Percentiles rank a stretch among this genome's conserved stretches.
phyloP scores from a whole-genome alignment of 2,888 invertebrate species.

The Isotomurus palustris region DNA sequence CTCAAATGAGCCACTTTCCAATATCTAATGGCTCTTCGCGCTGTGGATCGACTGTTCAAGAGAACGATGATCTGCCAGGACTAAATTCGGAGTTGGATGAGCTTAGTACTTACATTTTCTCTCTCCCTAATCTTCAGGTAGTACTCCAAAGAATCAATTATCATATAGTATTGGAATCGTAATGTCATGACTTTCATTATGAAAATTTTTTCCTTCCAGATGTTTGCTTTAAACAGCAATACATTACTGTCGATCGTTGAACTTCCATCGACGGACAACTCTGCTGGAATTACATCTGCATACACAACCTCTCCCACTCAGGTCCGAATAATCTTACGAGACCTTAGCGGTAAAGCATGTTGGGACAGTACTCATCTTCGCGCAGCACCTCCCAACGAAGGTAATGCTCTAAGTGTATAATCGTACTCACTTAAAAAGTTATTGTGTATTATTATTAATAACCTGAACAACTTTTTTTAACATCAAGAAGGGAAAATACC shows the following conservation, averaged over 20 bases:
- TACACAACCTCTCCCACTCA: constrained; percentile 67
- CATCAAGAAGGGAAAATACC: background rate
- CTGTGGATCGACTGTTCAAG: constrained; percentile 82
- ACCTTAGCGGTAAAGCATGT: constrained; percentile 88
- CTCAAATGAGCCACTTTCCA: constrained; percentile 92
- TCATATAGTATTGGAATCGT: background rate
- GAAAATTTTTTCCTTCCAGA: constrained; percentile 54
- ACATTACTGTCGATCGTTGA: constrained; percentile 84
- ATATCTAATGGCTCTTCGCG: constrained; percentile 83
- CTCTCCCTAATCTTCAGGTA: constrained; percentile 74
- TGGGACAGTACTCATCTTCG: constrained; percentile 94
- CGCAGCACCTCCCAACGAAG: constrained; percentile 41
- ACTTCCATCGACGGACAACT: constrained; percentile 66
- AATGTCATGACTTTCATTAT: background rate
- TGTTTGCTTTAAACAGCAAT: constrained; percentile 74
- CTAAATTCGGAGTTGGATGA: constrained; percentile 59
- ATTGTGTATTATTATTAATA: no score
- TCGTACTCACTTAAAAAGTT: no score
- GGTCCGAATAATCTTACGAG: constrained; percentile 80
- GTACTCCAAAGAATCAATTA: constrained; percentile 1
- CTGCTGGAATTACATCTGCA: constrained; percentile 70
- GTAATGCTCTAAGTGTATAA: no score
- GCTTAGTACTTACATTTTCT: constrained; percentile 71
- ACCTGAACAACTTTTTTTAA: no score
- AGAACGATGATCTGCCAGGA: constrained; percentile 81